Base-by-base conservation (phyloP, 2,888 invertebrate genomes). In the Crioceris asparagi region DNA sequence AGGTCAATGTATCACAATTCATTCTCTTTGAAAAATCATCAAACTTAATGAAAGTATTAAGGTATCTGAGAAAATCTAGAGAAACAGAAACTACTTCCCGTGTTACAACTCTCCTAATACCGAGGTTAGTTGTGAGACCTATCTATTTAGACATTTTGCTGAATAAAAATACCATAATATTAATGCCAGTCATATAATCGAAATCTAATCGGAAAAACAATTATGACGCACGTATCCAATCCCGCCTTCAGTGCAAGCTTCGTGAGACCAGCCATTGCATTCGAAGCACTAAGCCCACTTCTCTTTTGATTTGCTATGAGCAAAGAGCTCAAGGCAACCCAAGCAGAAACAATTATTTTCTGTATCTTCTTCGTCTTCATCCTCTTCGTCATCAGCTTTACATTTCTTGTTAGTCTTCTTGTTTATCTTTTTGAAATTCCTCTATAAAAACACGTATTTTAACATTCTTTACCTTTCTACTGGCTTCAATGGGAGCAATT, bases 401-500 rank as follows among this genome's bases (percentile, higher is more conserved):
- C 2, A 12, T 12, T 32, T 18, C 32, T 32, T 32, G 1, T 32
- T 17, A 11, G 4, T 25, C 7, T 11, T 3, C 26, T 25, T 25
- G 11, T 25, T 25, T 23, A 25, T 17, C 21, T 43, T 43, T 23
- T 41, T 38, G 32, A 8, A 42, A 38, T 38, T 36, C 29, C 25
- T 40, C 38, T 32, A 32, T 41, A 29, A 42, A 40, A 38, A 46
- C 30, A 44, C 36, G 44, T 32, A 39, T 45, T 42, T 47, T 49
- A 31, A 47, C 48, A 36, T 45, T 52, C 36, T 47, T 47, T 19
- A 25, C 11, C 40, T 41, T 47, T 36, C 44, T 44, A 43, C 29
- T 44, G 17, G 46, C 50, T 45, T 49, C 51, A 39, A 46, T 45
- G 19, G 47, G 47, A 46, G 48, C 51, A 35, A 47, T 41, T 51